Conservation (phyloP, 2,113 vertebrate species). For the Zosterops borbonicus region DNA sequence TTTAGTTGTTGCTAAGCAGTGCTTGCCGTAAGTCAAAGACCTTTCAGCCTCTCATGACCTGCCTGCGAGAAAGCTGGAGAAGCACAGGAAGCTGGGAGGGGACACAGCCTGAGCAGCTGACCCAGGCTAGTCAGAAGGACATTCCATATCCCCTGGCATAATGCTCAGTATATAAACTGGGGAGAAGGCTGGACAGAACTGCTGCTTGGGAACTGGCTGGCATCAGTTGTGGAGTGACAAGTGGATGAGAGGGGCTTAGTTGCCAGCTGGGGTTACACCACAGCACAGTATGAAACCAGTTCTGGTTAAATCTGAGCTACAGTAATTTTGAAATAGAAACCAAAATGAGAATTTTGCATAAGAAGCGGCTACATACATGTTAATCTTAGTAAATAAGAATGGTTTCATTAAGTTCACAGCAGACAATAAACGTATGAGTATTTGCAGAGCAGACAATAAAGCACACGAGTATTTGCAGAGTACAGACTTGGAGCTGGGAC, state of each 20-base stretch:
- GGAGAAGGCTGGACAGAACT: not conserved
- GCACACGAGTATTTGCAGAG: not conserved
- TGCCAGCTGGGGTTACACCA: not conserved
- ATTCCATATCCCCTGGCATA: not conserved
- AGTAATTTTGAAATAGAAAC: not conserved
- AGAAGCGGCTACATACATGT: not conserved
- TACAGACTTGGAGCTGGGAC: not conserved
- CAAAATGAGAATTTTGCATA: not conserved
- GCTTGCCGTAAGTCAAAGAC: not conserved
- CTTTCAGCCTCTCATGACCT: not conserved
- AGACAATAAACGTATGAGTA: not conserved
- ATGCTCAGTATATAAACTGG: not conserved
- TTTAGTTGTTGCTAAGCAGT: not conserved
- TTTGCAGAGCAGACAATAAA: not conserved
- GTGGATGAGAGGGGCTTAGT: not conserved
- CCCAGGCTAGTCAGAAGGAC: not conserved
- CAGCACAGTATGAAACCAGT: fast-evolving
- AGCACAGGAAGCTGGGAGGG: not conserved
- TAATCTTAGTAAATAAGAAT: not conserved
- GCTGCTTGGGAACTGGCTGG: not conserved
- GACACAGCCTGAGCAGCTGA: not conserved
- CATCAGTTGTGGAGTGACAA: not conserved
- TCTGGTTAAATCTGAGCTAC: not conserved
- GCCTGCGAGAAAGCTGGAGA: not conserved
- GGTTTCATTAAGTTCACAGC: not conserved